Evolutionary conservation across 2,113 vertebrate genomes (phyloP).

Genomic region (Leucosticte australis): DNA sequence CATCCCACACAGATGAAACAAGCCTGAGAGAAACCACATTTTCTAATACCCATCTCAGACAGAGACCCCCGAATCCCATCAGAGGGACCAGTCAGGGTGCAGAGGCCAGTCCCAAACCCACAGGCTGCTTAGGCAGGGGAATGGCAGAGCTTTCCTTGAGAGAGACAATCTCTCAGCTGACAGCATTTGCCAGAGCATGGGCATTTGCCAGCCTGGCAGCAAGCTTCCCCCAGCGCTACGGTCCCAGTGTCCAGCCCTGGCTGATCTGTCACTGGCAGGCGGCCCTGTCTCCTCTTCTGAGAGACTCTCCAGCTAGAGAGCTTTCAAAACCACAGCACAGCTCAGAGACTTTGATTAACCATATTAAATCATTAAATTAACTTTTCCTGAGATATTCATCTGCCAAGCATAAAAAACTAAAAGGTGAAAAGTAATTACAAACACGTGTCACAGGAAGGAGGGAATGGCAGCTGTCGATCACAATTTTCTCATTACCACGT

Average conservation of each 20-base stretch:
- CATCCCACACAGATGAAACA: background rate
- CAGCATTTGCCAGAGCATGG: background rate
- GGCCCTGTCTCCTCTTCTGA: background rate
- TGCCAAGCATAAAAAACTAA: background rate
- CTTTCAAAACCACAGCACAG: background rate
- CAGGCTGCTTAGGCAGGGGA: background rate
- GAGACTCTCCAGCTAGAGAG: background rate
- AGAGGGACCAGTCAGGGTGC: fast-evolving
- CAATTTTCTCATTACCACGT: background rate
- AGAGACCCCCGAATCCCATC: fast-evolving
- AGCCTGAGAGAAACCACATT: background rate
- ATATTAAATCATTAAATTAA: conserved; percentile 38
- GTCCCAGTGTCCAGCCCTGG: background rate
- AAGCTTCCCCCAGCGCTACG: fast-evolving
- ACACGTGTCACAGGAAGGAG: background rate
- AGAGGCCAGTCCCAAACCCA: fast-evolving
- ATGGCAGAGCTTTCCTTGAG: background rate
- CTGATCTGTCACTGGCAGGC: background rate
- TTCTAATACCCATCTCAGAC: background rate
- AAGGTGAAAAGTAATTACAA: conserved; percentile 48
- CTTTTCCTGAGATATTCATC: conserved; percentile 25
- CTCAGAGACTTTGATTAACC: background rate
- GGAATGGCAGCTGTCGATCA: background rate
- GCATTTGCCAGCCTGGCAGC: background rate
- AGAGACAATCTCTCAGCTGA: background rate